A percentile compares a stretch with the other conserved stretches of the same genome.
These are phyloP conservation scores for Chesias legatella DNA, from an alignment of 2,888 invertebrate species.

Conservation along the genomic window DNA sequence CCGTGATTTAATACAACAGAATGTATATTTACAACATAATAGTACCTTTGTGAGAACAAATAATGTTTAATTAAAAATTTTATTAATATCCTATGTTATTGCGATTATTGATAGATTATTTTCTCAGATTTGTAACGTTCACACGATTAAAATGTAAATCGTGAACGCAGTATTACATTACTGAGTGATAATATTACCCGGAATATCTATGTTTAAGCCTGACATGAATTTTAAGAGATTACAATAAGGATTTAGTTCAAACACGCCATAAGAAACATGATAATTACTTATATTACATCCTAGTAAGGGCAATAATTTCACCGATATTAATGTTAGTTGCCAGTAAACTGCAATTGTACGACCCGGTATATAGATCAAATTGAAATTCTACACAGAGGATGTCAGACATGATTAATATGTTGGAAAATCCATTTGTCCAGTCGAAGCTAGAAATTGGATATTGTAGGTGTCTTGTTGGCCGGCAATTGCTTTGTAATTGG, in stretches of 20 bases:
- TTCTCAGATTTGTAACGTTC: constrained; percentile 24
- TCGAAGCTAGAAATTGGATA: constrained; percentile 18
- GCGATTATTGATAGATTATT: neutral
- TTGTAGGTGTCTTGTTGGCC: constrained; percentile 30
- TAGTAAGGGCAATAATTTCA: too few species aligned
- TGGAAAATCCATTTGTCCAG: constrained; percentile 23
- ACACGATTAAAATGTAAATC: constrained; percentile 43
- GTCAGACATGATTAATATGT: constrained; percentile 15
- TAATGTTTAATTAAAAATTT: too few species aligned
- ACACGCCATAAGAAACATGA: too few species aligned
- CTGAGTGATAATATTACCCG: constrained; percentile 31
- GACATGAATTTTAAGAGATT: constrained; percentile 38
- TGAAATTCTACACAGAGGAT: constrained; percentile 10
- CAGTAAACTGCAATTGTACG: too few species aligned
- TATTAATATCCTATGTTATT: too few species aligned
- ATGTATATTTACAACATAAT: too few species aligned
- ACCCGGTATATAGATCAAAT: too few species aligned
- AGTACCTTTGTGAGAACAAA: too few species aligned
- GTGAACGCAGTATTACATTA: constrained; percentile 34
- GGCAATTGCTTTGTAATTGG: constrained; percentile 14
- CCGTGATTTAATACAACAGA: too few species aligned
- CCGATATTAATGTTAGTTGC: too few species aligned
- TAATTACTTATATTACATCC: too few species aligned
- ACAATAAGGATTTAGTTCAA: constrained; percentile 10
- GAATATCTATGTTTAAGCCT: constrained; percentile 29